A percentile compares a stretch with the other conserved stretches of the same genome.
These are phyloP conservation scores for Pygoscelis adeliae DNA, from an alignment of 2,113 vertebrate genomes.

Conservation along the genomic window DNA sequence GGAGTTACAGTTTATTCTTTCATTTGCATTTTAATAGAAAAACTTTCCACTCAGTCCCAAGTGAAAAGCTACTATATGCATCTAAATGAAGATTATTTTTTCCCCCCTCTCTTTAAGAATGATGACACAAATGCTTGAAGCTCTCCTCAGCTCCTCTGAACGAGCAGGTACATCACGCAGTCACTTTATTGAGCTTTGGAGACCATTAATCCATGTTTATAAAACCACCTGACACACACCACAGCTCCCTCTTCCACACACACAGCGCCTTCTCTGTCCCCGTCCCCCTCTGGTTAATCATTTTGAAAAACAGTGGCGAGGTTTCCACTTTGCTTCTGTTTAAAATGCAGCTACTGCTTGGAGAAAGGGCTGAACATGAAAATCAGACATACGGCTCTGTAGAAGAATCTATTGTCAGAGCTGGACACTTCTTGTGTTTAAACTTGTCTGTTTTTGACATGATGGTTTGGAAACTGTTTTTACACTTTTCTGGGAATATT, in stretches of 20 bases:
- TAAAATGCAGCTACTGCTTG: neutral
- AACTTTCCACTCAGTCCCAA: slow-evolving; percentile 80
- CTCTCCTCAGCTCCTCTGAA: slow-evolving; percentile 12
- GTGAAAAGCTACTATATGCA: slow-evolving; percentile 80
- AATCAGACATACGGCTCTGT: neutral
- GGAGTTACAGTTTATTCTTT: slow-evolving; percentile 77
- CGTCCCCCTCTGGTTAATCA: neutral
- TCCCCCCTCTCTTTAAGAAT: slow-evolving; percentile 58
- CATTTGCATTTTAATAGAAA: slow-evolving; percentile 89
- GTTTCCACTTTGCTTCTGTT: neutral
- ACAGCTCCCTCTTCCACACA: neutral
- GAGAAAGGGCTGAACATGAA: neutral
- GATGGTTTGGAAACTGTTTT: neutral
- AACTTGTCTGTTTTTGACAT: neutral
- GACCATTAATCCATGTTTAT: slow-evolving; percentile 41
- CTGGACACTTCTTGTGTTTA: neutral
- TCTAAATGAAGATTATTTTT: slow-evolving; percentile 78
- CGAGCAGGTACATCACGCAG: neutral
- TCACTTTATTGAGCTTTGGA: slow-evolving; percentile 25
- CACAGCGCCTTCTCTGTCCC: neutral
- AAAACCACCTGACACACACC: neutral
- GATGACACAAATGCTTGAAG: slow-evolving; percentile 55
- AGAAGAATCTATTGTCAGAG: neutral
- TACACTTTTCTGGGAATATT: neutral
- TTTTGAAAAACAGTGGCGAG: neutral